phyloP scores from a whole-genome alignment of 1,140 invertebrate genomes.

The Drosophila elegans region DNA sequence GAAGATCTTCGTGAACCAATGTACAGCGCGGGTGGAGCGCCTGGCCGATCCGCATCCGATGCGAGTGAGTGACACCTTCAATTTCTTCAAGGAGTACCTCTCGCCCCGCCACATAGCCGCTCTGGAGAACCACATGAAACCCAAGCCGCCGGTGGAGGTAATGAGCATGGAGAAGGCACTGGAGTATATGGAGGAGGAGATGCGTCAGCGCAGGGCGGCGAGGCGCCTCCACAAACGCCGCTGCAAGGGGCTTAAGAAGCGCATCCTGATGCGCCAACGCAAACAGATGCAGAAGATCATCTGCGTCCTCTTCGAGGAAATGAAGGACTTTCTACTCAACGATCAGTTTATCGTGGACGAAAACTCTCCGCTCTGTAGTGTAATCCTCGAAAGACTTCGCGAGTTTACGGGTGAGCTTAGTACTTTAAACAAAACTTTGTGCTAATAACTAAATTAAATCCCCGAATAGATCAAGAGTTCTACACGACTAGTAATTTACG shows the following conservation, averaged over 20 bases:
- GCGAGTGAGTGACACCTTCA: conserved; percentile 54
- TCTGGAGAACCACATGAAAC: conserved; percentile 59
- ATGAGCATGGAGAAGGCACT: conserved; percentile 69
- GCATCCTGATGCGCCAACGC: conserved; percentile 67
- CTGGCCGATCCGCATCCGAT: conserved; percentile 64
- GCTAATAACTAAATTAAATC: not conserved
- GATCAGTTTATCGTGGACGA: conserved; percentile 80
- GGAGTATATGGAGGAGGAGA: conserved; percentile 73
- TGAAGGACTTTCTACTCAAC: conserved; percentile 78
- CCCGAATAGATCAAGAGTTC: conserved; percentile 76
- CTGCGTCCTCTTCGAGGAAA: conserved; percentile 78
- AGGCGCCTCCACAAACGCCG: conserved; percentile 50
- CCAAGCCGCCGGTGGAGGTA: conserved; percentile 58
- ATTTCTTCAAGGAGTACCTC: conserved; percentile 51
- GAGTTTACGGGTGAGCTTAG: conserved; percentile 65
- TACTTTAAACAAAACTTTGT: not conserved
- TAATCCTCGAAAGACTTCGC: conserved; percentile 71
- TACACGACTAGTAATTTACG: conserved; percentile 77
- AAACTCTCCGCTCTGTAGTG: conserved; percentile 60
- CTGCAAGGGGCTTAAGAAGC: conserved; percentile 58
- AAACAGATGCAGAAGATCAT: conserved; percentile 80
- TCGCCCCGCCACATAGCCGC: conserved; percentile 39
- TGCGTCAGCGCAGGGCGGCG: conserved; percentile 55
- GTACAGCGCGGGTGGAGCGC: conserved; percentile 71
- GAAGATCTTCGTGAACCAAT: conserved; percentile 59